These are phyloP conservation scores for Lampris megalopsis DNA, from an alignment of 2,113 vertebrate genomes.

Conservation along the genomic window DNA sequence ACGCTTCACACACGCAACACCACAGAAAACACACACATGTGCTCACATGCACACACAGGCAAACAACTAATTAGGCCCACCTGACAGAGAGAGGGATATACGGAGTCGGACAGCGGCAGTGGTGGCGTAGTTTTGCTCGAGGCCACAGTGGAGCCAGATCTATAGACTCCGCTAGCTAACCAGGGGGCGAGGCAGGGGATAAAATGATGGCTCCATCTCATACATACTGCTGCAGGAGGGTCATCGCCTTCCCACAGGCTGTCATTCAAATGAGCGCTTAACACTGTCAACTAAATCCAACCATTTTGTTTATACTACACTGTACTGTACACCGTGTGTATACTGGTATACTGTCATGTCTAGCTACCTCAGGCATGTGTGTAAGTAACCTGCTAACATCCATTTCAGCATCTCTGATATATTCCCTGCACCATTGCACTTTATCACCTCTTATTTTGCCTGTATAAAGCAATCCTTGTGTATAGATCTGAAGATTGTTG, in stretches of 20 bases:
- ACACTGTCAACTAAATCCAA: too few species aligned
- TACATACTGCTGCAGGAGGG: conserved; percentile 26
- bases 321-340: too few species aligned
- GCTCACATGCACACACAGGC: background rate
- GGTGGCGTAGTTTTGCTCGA: conserved; percentile 6
- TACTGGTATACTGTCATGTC: too few species aligned
- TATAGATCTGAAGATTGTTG: too few species aligned
- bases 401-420: too few species aligned
- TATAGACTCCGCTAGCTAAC: conserved; percentile 17
- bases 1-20: background rate
- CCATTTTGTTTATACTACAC: too few species aligned
- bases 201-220: conserved; percentile 3
- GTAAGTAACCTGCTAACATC: too few species aligned
- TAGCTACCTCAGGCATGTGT: too few species aligned
- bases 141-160: conserved; percentile 18
- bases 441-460: too few species aligned
- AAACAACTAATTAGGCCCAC: conserved; percentile 34
- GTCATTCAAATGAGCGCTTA: too few species aligned
- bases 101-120: conserved; percentile 11
- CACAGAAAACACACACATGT: background rate
- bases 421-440: too few species aligned
- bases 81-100: conserved; percentile 32
- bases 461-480: too few species aligned
- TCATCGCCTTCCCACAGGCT: background rate
- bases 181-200: background rate